Conservation (phyloP, 2,113 vertebrate genomes). For the Sphyrna mokarran region DNA sequence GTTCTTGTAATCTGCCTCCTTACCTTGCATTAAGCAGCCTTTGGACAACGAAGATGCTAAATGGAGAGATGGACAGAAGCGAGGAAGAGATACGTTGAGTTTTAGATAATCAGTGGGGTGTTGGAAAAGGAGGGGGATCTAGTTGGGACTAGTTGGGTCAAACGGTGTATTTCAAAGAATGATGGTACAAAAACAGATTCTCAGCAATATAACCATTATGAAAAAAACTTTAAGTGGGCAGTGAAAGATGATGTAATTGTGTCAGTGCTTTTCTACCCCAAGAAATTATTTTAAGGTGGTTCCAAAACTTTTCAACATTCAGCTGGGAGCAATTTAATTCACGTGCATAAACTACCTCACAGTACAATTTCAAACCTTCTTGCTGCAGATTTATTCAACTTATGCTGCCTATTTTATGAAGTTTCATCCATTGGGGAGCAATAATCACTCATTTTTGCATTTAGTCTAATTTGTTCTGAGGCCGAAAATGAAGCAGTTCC, state of each 20-base stretch:
- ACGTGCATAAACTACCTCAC: not conserved
- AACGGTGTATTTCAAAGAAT: not conserved
- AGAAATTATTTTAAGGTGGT: not conserved
- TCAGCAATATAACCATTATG: not conserved
- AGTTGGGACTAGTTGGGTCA: not conserved
- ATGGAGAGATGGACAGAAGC: no score
- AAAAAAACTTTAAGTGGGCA: not conserved
- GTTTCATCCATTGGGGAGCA: not conserved
- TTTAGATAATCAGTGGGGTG: not conserved
- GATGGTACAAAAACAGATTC: not conserved
- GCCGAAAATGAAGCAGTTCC: not conserved
- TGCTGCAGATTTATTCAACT: not conserved
- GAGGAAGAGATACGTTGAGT: not conserved
- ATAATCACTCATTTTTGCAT: not conserved
- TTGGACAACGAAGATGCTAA: no score
- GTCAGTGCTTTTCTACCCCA: not conserved
- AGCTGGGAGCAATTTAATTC: not conserved
- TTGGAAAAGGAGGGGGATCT: no score
- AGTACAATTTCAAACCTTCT: not conserved
- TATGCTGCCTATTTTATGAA: not conserved
- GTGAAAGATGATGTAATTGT: not conserved
- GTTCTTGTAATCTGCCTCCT: no score
- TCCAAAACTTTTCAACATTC: not conserved
- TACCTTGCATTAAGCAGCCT: no score
- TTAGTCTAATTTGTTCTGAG: not conserved